Conservation (phyloP, 2,797 vertebrate species). For the Poecilia picta region DNA sequence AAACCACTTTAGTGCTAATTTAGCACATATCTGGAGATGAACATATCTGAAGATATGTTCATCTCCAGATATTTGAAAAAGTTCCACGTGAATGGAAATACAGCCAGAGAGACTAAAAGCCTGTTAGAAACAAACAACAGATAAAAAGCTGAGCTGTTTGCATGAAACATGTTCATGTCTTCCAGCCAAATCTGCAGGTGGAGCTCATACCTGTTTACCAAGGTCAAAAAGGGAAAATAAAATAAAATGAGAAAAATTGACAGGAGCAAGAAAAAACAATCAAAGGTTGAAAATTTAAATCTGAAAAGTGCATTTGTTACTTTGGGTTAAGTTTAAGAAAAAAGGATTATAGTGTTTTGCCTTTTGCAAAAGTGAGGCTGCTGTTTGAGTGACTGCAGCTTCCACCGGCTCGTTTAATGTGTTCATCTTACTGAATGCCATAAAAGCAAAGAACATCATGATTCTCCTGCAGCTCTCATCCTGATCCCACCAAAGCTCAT, state of each 20-base stretch:
- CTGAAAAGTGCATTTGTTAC: not conserved
- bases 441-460: conserved; percentile 31
- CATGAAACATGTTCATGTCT: not conserved
- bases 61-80: too few relatives aligned
- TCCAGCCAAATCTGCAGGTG: not conserved
- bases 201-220: not conserved
- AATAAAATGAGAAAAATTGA: not conserved
- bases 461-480: conserved; percentile 43
- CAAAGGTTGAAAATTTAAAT: not conserved
- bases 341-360: not conserved
- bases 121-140: not conserved
- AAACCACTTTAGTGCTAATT: not conserved
- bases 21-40: too few relatives aligned
- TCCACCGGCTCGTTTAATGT: conserved; percentile 4
- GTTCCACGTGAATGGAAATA: not conserved
- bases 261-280: not conserved
- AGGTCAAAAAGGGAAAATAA: not conserved
- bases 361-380: not conserved
- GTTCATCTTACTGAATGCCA: conserved; percentile 19
- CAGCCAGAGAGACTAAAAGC: not conserved
- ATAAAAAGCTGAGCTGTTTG: conserved; percentile 2
- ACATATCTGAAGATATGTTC: too few relatives aligned
- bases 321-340: not conserved
- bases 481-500: conserved; percentile 42
- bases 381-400: not conserved